Evolutionary conservation across 2,888 invertebrate species (phyloP), one percentile per base, ranked within the genome.

Genomic region (Pyrrhia umbra): DNA sequence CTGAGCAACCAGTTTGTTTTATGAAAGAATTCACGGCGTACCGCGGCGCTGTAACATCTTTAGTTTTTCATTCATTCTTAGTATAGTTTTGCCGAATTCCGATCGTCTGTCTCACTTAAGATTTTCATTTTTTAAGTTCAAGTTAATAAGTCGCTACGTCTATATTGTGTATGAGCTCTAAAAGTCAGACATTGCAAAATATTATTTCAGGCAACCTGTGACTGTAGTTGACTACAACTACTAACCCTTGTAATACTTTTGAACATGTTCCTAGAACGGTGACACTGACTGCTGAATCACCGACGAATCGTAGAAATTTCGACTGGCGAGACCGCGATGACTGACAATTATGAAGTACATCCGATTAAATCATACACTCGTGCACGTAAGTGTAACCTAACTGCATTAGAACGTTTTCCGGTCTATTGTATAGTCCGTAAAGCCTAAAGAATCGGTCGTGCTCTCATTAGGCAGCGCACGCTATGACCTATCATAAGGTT

Each of bases 401-500:
- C 34, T 71, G 30, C 30, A 71, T 69, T 66, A 71, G 45, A 66
- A 59, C 42, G n/a, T 25, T 66, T 66, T 59, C 72, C 69, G 54
- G 54, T 54, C 34, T 37, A 59, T 69, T 71, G 66, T 66, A 30
- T 49, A 30, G 64, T 21, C 49, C 50, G 37, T 49, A 27, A 43
- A 8, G 52, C 47, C 65, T 43, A 60, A 59, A 66, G 59, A 69
- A 54, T 55, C 58, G 64, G 30, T 52, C 52, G 49, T 27, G 66
- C 49, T 65, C 66, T 69, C 66, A 66, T 69, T 69, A 69, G 54
- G 23, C 54, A 54, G 54, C 60, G 60, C 72, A 69, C 72, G 72
- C 59, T 66, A 50, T 69, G 66, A 71, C 69, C 69, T 71, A 69
- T 59, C 69, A 59, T 59, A 71, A 40, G 49, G 59, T 71, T 71